Evolutionary conservation across 2,888 invertebrate genomes (phyloP).

Genomic region (Lepidocyrtoides sp.): DNA sequence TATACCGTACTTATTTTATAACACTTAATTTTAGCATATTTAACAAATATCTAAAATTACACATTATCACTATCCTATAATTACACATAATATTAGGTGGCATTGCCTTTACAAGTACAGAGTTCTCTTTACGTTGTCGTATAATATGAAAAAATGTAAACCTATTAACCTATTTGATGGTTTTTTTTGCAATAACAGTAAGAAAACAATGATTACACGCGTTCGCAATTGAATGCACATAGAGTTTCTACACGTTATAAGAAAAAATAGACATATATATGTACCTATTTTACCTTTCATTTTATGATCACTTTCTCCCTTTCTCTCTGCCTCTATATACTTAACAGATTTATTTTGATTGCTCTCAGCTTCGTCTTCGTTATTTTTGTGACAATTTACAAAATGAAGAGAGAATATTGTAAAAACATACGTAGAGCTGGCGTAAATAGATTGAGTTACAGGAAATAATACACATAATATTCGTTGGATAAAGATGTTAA

Average conservation of each 20-base stretch:
- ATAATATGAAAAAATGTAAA: too few species aligned
- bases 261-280: constrained; percentile 3
- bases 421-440: too few species aligned
- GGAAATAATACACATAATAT: too few species aligned
- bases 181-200: not conserved
- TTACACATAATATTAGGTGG: too few species aligned
- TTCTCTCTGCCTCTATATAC: not conserved
- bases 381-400: not conserved
- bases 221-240: not conserved
- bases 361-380: not conserved
- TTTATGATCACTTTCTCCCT: constrained; percentile 1
- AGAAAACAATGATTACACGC: not conserved
- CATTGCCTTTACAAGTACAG: too few species aligned
- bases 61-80: too few species aligned
- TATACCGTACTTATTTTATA: not conserved
- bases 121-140: too few species aligned
- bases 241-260: not conserved
- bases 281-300: not conserved
- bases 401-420: not conserved
- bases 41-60: too few species aligned
- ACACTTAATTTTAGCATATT: not conserved
- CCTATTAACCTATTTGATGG: not conserved
- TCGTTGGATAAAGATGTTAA: too few species aligned
- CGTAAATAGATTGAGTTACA: too few species aligned
- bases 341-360: not conserved